Percentiles rank a stretch among this genome's conserved stretches.
Evolutionary conservation across 2,888 invertebrate species (phyloP).

Genomic region (Halictus quadricinctus): DNA sequence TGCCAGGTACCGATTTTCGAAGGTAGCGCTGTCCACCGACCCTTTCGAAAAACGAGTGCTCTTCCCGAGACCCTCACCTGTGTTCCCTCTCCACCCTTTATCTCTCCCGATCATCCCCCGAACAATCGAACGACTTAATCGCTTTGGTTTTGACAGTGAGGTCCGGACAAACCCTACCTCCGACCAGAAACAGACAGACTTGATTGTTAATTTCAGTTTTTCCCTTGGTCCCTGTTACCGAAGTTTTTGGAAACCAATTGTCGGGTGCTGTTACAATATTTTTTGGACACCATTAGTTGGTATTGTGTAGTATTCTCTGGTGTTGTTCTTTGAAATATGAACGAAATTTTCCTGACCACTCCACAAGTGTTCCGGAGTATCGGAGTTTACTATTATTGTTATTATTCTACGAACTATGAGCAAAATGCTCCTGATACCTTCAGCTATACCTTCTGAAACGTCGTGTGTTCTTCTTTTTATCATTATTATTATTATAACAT

Average conservation of each 20-base stretch:
- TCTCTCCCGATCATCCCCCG: not conserved
- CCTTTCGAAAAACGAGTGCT: not conserved
- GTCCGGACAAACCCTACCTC: not conserved
- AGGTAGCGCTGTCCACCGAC: not conserved
- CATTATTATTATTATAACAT: not conserved
- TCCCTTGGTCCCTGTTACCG: not conserved
- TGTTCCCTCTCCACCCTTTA: not conserved
- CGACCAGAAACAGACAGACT: not conserved
- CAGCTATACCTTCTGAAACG: not conserved
- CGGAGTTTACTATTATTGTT: not conserved
- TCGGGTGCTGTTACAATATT: not conserved
- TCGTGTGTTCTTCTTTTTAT: not conserved
- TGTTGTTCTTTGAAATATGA: too few species aligned
- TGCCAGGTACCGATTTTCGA: conserved; percentile 4
- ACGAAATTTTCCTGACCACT: too few species aligned
- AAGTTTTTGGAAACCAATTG: not conserved
- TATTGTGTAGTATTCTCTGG: too few species aligned
- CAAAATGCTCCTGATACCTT: not conserved
- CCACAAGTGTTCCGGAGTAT: not conserved
- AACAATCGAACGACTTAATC: not conserved
- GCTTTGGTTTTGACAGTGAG: not conserved
- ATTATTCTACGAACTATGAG: not conserved
- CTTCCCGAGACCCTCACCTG: not conserved
- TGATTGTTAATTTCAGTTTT: not conserved
- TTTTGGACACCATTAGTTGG: too few species aligned